Evolutionary conservation across 2,797 vertebrate species (phyloP).

Genomic region (Dicrostonyx torquatus): DNA sequence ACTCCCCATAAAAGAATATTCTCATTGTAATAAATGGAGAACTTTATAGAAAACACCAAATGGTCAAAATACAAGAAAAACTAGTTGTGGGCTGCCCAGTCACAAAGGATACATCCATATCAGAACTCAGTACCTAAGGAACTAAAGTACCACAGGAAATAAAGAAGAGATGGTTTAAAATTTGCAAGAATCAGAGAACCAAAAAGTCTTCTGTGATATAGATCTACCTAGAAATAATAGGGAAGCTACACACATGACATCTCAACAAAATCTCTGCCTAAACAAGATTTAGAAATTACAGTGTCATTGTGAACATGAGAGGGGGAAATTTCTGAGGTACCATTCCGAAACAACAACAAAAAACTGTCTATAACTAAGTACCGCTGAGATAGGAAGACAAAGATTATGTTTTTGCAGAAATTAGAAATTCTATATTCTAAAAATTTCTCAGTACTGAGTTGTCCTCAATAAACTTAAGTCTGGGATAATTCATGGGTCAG

Average conservation of each 20-base stretch:
- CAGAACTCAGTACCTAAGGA: neutral
- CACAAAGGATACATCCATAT: neutral
- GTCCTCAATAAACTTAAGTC: accelerated
- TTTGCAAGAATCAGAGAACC: no score
- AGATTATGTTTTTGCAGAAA: neutral
- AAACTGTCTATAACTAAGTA: neutral
- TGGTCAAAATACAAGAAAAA: no score
- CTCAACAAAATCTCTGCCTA: no score
- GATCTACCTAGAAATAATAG: neutral
- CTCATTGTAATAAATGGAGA: no score
- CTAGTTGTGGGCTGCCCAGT: no score
- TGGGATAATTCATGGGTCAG: neutral
- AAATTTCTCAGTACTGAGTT: neutral
- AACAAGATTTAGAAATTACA: neutral
- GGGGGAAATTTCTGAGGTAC: accelerated
- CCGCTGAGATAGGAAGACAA: neutral
- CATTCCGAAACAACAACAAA: no score
- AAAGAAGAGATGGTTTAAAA: neutral
- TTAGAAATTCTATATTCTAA: neutral
- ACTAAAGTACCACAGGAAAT: neutral
- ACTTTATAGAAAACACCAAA: neutral
- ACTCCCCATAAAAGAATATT: neutral
- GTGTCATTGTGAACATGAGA: neutral
- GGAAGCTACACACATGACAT: no score
- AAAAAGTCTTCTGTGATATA: neutral